A percentile compares a stretch with the other conserved stretches of the same genome.
phyloP scores from a whole-genome alignment of 2,797 vertebrate species.

The Anomalospiza imberbis region DNA sequence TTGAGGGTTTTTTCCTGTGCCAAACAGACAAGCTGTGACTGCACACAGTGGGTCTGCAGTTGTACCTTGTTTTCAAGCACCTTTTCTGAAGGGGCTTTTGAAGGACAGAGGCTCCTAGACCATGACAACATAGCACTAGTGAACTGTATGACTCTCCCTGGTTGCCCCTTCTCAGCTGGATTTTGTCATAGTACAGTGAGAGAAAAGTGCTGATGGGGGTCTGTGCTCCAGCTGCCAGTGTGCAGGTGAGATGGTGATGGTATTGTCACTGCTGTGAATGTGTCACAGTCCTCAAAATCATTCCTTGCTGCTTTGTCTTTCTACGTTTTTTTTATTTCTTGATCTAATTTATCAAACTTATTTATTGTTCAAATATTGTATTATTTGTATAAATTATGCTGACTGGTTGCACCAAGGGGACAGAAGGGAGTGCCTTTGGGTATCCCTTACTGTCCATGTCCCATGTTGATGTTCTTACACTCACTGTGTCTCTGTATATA shows the following conservation, averaged over 20 bases:
- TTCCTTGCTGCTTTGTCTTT: conserved; percentile 69
- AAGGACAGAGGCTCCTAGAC: not conserved
- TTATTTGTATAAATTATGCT: conserved; percentile 70
- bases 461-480: conserved; percentile 64
- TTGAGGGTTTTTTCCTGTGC: not conserved
- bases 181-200: conserved; percentile 14
- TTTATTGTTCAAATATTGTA: conserved; percentile 55
- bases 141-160: not conserved
- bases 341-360: conserved; percentile 45
- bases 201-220: conserved; percentile 50
- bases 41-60: not conserved
- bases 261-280: conserved; percentile 56
- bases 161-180: not conserved
- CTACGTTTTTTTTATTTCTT: conserved; percentile 15
- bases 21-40: conserved; percentile 12
- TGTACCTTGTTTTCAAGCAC: not conserved
- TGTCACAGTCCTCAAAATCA: conserved; percentile 46
- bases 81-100: not conserved
- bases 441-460: conserved; percentile 17
- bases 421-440: conserved; percentile 30
- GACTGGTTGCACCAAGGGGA: conserved; percentile 54
- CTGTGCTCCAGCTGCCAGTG: not conserved
- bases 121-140: not conserved
- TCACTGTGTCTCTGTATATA: conserved; percentile 59
- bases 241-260: conserved; percentile 19